phyloP scores from a whole-genome alignment of 2,113 vertebrate genomes.

The Pelmatolapia mariae region DNA sequence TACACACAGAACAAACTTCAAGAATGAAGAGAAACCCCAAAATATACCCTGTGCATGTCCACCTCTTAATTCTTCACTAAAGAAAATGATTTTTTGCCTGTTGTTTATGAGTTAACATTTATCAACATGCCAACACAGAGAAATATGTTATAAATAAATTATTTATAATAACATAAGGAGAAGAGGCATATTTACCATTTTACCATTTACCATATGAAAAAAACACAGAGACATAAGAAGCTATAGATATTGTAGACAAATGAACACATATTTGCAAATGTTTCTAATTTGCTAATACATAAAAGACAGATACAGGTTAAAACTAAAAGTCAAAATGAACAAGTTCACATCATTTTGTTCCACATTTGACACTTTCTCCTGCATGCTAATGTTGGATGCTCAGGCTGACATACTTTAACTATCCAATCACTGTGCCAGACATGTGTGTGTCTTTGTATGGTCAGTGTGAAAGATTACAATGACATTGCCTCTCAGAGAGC shows the following conservation, averaged over 20 bases:
- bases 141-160: not conserved
- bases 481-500: not conserved
- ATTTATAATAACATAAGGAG: not conserved
- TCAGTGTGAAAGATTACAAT: not conserved
- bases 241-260: not conserved
- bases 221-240: not conserved
- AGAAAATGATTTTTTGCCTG: not conserved
- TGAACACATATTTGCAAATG: not conserved
- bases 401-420: not conserved
- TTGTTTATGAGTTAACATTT: not conserved
- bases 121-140: not conserved
- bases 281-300: not conserved
- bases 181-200: not conserved
- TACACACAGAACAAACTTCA: not conserved
- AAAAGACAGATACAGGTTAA: not conserved
- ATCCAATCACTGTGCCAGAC: not conserved
- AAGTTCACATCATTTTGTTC: not conserved
- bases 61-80: not conserved
- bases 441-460: not conserved
- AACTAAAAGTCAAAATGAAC: not conserved
- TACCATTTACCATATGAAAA: not conserved
- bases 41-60: not conserved
- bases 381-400: not conserved
- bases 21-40: not conserved
- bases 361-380: not conserved